These are phyloP conservation scores for Heliothis peltigera DNA, from an alignment of 2,888 invertebrate species.

Conservation along the genomic window DNA sequence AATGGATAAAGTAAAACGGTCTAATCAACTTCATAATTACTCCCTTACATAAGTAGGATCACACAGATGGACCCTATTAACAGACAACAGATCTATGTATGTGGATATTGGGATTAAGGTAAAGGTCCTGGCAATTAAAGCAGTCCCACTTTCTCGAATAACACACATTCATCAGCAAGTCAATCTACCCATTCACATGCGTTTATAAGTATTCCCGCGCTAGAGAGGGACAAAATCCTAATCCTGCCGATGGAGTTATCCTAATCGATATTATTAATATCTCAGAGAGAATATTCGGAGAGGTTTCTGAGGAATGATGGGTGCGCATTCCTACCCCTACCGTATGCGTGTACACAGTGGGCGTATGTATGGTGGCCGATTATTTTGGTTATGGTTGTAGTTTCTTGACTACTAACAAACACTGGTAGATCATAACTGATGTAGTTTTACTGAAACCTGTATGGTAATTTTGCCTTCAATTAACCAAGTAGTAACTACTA, in stretches of 20 bases:
- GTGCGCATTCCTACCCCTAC: slow-evolving; percentile 61
- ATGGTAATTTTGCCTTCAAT: too few relatives aligned
- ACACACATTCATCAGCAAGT: slow-evolving; percentile 21
- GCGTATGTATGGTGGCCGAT: slow-evolving; percentile 34
- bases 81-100: background rate
- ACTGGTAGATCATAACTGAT: background rate
- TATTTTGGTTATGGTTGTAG: slow-evolving; percentile 22
- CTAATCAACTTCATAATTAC: too few relatives aligned
- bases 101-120: background rate
- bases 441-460: background rate
- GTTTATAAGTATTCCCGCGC: slow-evolving; percentile 30
- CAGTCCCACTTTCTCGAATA: slow-evolving; percentile 31
- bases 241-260: slow-evolving; percentile 53
- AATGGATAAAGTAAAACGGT: too few relatives aligned
- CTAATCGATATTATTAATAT: slow-evolving; percentile 64
- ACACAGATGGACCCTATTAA: background rate
- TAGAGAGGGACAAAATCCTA: slow-evolving; percentile 52
- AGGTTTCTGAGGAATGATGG: slow-evolving; percentile 59
- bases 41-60: too few relatives aligned
- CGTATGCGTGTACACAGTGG: slow-evolving; percentile 41
- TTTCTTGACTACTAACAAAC: slow-evolving; percentile 16
- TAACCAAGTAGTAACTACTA: too few relatives aligned
- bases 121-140: background rate
- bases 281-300: slow-evolving; percentile 50
- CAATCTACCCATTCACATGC: slow-evolving; percentile 26